Evolutionary conservation across 2,888 invertebrate genomes (phyloP), one percentile per base, ranked within the genome.

Genomic region (Rapana venosa): DNA sequence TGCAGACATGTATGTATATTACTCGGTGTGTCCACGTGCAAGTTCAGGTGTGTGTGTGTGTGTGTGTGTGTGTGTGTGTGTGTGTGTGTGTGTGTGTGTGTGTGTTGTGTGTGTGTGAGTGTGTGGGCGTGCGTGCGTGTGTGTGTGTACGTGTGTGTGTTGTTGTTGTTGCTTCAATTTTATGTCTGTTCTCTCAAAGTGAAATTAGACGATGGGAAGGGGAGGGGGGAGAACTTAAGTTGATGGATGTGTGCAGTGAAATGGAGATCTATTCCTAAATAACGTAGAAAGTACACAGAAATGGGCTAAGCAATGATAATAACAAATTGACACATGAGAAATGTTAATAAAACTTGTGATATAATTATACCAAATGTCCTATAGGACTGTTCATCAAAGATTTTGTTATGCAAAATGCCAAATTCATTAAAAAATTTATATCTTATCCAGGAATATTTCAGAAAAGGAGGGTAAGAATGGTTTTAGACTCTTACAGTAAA

Each of bases 11-110:
- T 86, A 30, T 86, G 86, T 86, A 30, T 58, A 58, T 86, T 8
- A 47, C 47, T 47, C 47, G 8, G 86, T 86, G 58, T 86, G 86
- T 58, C 17, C 58, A 58, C 58, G 61, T 70, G 70, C 4, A 36
- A 35, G 66, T 87, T 66, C 70, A 36, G 70, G 87, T 79, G 32
- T 79, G 77, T 79, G 77, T 79, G 77, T 79, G 77, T 79, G 77
- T 35, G 77, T 79, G 77, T 79, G 77, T 79, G 77, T 35, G 35
- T 79, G 30, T 79, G 77, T 79, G 77, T 79, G 77, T 79, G 77
- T 79, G 32, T 79, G 35, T 79, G 77, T 15, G 35, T 11, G 77
- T 32, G 77, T 32, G 77, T 32, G 30, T 32, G 20, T 32, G 32
- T 79, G 32, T 79, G 77, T 79, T 74, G 74, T n/a, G 74, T 74